Conservation (phyloP, 2,888 invertebrate genomes). For the Baccha elongata region DNA sequence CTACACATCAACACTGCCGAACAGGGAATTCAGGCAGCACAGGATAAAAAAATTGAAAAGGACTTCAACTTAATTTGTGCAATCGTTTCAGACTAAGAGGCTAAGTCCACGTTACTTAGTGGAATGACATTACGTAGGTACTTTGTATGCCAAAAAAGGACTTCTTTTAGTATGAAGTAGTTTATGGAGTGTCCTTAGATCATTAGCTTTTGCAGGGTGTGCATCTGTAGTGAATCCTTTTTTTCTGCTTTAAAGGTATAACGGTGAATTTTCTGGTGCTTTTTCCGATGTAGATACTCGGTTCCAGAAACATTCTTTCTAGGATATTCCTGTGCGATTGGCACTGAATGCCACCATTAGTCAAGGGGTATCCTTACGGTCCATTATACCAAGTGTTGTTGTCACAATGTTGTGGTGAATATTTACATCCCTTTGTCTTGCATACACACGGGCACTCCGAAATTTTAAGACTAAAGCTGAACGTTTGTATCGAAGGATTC, state of each 20-base stretch:
- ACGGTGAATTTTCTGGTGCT: conserved; percentile 15
- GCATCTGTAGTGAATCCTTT: conserved; percentile 12
- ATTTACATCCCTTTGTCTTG: conserved; percentile 65
- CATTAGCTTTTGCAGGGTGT: conserved; percentile 57
- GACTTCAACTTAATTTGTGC: conserved; percentile 62
- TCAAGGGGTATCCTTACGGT: conserved; percentile 48
- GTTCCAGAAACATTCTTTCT: conserved; percentile 8
- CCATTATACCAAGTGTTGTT: conserved; percentile 56
- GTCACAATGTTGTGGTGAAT: conserved; percentile 71
- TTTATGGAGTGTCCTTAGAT: conserved; percentile 66
- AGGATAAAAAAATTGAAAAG: conserved; percentile 14
- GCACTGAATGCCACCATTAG: conserved; percentile 43
- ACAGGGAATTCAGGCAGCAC: neutral
- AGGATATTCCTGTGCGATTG: conserved; percentile 40
- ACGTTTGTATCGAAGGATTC: conserved; percentile 36
- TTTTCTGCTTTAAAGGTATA: conserved; percentile 3
- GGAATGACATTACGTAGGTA: conserved; percentile 2
- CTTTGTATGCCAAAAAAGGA: conserved; percentile 24
- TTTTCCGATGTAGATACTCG: conserved; percentile 10
- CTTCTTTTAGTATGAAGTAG: conserved; percentile 44
- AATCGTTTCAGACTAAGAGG: conserved; percentile 50
- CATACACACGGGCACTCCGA: neutral
- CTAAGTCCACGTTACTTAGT: conserved; percentile 26
- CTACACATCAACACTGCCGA: neutral
- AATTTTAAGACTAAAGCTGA: conserved; percentile 33